phyloP scores from a whole-genome alignment of 2,797 vertebrate species.

The Pagetopsis macropterus region DNA sequence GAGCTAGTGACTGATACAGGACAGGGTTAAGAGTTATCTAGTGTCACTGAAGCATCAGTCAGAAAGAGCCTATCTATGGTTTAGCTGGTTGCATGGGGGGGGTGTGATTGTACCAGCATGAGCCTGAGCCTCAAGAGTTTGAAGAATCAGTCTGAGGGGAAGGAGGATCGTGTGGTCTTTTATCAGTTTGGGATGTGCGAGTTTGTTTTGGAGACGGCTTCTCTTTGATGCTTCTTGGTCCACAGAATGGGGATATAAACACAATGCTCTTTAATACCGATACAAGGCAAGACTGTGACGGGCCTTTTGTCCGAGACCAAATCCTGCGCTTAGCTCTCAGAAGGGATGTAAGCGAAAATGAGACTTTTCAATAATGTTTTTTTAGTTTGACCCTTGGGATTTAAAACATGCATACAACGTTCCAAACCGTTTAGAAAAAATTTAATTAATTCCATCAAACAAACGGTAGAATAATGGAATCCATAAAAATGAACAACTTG shows the following conservation, averaged over 20 bases:
- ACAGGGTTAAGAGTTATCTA: constrained; percentile 30
- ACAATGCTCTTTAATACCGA: not conserved
- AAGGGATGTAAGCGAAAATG: not conserved
- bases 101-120: constrained; percentile 32
- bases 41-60: constrained; percentile 38
- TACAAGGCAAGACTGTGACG: not conserved
- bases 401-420: no score
- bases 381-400: no score
- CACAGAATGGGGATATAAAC: constrained; percentile 10
- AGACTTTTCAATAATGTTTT: no score
- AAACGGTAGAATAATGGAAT: no score
- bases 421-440: no score
- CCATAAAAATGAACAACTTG: no score
- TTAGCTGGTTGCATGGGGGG: constrained; percentile 30
- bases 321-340: not conserved
- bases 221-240: constrained; percentile 33
- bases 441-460: no score
- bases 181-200: constrained; percentile 26
- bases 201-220: constrained; percentile 1
- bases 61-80: constrained; percentile 30
- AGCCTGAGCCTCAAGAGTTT: constrained; percentile 34
- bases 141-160: constrained; percentile 16
- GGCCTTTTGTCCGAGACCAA: not conserved
- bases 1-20: constrained; percentile 14
- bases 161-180: constrained; percentile 24